Evolutionary conservation across 2,797 vertebrate species (phyloP).

Genomic region (Sebastes iracundus): DNA sequence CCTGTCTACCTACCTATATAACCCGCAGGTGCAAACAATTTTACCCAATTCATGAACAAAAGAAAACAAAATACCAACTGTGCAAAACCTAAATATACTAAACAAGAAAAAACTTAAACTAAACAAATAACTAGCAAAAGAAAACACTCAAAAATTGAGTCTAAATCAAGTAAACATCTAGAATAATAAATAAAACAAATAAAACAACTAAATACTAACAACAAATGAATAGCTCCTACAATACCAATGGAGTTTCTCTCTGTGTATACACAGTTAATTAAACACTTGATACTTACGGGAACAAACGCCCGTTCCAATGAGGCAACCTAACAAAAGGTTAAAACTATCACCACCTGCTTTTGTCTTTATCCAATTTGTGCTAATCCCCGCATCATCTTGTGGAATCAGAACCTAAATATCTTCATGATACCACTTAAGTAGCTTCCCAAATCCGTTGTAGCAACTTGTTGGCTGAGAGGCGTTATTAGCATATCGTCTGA

Average conservation of each 20-base stretch:
- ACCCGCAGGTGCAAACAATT: no score
- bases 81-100: fast-evolving
- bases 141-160: no score
- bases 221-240: no score
- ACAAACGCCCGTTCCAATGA: not conserved
- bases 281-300: not conserved
- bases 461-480: not conserved
- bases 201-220: no score
- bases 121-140: no score
- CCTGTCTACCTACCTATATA: no score
- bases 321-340: not conserved
- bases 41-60: no score
- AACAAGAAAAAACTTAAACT: no score
- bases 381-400: not conserved
- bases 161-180: no score
- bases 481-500: not conserved
- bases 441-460: not conserved
- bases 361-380: not conserved
- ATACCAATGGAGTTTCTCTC: no score
- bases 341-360: not conserved
- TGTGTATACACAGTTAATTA: not conserved
- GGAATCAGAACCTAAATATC: not conserved
- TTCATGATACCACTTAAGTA: not conserved
- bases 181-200: no score
- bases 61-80: fast-evolving